Conservation (phyloP, 2,113 vertebrate species). For the Perognathus longimembris region DNA sequence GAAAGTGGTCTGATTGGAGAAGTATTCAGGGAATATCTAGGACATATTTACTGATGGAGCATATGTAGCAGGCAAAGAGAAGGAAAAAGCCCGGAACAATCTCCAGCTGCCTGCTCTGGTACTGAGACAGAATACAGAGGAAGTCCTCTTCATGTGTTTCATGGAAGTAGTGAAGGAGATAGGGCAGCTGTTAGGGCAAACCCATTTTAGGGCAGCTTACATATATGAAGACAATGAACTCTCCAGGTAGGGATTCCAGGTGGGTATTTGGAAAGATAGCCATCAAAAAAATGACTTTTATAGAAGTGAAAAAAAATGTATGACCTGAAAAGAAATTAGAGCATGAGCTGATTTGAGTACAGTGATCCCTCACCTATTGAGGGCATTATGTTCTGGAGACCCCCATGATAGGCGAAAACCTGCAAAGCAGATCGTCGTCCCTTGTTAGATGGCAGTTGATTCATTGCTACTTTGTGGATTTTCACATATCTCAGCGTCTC, state of each 20-base stretch:
- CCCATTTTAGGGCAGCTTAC: not conserved
- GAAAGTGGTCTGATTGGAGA: not conserved
- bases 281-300: not conserved
- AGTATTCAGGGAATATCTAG: no score
- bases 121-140: not conserved
- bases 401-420: no score
- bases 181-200: rapidly evolving
- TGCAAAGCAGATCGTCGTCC: no score
- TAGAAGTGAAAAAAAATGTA: not conserved
- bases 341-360: no score
- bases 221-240: not conserved
- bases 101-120: not conserved
- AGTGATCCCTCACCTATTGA: no score
- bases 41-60: not conserved
- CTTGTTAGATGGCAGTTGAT: no score
- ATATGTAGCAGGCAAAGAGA: not conserved
- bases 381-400: no score
- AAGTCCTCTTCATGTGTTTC: not conserved
- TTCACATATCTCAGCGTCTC: no score
- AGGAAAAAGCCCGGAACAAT: not conserved
- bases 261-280: not conserved
- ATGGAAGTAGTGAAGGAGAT: not conserved
- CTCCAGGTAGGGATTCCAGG: not conserved
- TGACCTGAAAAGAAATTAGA: no score
- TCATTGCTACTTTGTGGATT: no score